These are phyloP conservation scores for Pocillopora damicornis DNA, from an alignment of 64 coral and sea anemone genomes.

Conservation along the genomic window DNA sequence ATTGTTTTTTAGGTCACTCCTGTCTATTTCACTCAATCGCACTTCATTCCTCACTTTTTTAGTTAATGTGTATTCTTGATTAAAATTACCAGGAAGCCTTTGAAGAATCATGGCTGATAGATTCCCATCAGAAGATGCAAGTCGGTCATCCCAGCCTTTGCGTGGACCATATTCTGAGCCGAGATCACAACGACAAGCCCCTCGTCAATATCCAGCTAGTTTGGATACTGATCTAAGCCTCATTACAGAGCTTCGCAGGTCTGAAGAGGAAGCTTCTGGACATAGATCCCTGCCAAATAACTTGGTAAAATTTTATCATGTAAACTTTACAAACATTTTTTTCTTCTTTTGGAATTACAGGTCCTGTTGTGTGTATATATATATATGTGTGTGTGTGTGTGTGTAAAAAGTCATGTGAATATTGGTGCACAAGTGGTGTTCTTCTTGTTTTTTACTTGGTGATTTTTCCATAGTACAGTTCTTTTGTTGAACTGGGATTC, in stretches of 20 bases:
- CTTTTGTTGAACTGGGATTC: no score
- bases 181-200: conserved; percentile 68
- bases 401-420: no score
- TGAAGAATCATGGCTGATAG: conserved; percentile 59
- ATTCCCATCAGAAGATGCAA: conserved; percentile 48
- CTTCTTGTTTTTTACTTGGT: no score
- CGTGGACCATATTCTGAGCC: conserved; percentile 54
- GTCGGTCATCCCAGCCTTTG: background rate
- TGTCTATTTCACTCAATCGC: background rate
- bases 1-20: background rate
- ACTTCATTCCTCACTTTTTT: background rate
- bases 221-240: conserved; percentile 89
- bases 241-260: conserved; percentile 75
- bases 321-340: no score
- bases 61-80: background rate
- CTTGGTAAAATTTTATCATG: conserved; percentile 50
- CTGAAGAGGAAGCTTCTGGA: conserved; percentile 63
- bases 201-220: conserved; percentile 69
- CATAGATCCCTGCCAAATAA: conserved; percentile 90
- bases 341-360: no score
- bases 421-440: no score
- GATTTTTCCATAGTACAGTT: no score
- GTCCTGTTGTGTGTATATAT: no score
- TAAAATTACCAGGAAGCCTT: background rate
- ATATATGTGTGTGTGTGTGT: no score